These are phyloP conservation scores for Drosophila fulvimacula DNA, from an alignment of 2,888 invertebrate genomes.

Conservation along the genomic window DNA sequence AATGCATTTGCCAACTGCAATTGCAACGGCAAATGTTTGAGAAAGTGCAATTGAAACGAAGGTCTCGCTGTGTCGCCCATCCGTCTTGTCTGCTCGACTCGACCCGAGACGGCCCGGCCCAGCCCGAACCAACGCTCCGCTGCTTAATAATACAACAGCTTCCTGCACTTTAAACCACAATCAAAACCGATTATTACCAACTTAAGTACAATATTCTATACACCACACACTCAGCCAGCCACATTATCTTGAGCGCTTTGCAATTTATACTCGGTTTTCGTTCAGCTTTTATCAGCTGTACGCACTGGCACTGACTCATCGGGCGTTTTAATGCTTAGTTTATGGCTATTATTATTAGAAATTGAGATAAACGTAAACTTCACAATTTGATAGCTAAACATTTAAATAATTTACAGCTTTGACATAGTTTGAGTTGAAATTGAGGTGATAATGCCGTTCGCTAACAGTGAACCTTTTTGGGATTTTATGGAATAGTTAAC, in stretches of 20 bases:
- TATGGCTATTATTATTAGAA: slow-evolving; percentile 13
- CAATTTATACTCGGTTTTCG: slow-evolving; percentile 17
- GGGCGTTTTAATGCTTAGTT: slow-evolving; percentile 10
- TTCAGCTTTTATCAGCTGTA: slow-evolving; percentile 24
- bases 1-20: slow-evolving; percentile 38
- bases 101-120: too few relatives aligned
- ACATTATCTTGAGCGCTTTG: slow-evolving; percentile 22
- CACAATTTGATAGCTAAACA: not conserved
- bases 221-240: not conserved
- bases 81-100: slow-evolving; percentile 5
- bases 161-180: slow-evolving; percentile 24
- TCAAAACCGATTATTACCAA: slow-evolving; percentile 20
- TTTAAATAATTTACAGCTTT: slow-evolving; percentile 11
- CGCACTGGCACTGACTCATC: slow-evolving; percentile 32
- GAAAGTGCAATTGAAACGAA: slow-evolving; percentile 41
- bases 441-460: too few relatives aligned
- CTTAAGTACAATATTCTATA: slow-evolving; percentile 5
- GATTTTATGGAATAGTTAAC: too few relatives aligned
- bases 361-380: not conserved
- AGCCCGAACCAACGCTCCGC: not conserved
- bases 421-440: not conserved
- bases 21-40: slow-evolving; percentile 30
- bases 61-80: slow-evolving; percentile 13
- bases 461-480: too few relatives aligned
- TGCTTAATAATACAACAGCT: slow-evolving; percentile 40